Base-by-base conservation (phyloP, 2,888 invertebrate species). In the Cantharis flavilabris region DNA sequence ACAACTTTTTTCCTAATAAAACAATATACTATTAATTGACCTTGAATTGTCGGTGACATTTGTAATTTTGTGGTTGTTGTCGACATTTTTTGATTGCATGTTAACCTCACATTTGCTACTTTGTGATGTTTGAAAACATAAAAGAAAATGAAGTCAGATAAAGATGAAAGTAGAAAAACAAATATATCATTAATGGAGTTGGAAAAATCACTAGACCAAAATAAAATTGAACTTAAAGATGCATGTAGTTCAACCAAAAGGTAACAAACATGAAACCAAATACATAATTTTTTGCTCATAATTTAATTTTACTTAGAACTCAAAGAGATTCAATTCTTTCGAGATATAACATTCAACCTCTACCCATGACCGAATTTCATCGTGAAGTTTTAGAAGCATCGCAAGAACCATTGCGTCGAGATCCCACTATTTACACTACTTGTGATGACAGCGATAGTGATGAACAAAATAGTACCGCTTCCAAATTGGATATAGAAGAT, bases 381-480 rank as follows among this genome's bases (percentile, higher is more conserved):
- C 76, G 78, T 33, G 79, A 79, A 70, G 62, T 82, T 9, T 73
- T 80, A 63, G 80, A 81, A 75, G 81, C 78, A 7, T 77, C 73
- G 18, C 77, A 81, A 33, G 79, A 81, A 20, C 80, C 79, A 4
- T 16, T 64, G 28, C 49, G 49, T n/a, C 33, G 5, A 13, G 5
- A 49, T 1, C n/a, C 49, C 0, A 49, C 49, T 5, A 49, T 2
- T 49, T 49, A 49, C 5, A 49, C 49, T 7, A 5, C 49, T n/a
- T 49, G 49, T 7, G 49, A 49, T n/a, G 49, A 49, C 2, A 49
- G 49, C 7, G 49, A 49, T 2, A 49, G 49, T 7, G 49, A 49
- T n/a, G 49, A 49, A n/a, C 4, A 1, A n/a, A 49, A 49, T n/a
- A 7, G n/a, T n/a, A 49, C 1, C n/a, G 49, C n/a, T 49, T n/a